These are phyloP conservation scores for Yponomeuta cagnagella DNA, from an alignment of 2,888 invertebrate genomes.

Conservation along the genomic window DNA sequence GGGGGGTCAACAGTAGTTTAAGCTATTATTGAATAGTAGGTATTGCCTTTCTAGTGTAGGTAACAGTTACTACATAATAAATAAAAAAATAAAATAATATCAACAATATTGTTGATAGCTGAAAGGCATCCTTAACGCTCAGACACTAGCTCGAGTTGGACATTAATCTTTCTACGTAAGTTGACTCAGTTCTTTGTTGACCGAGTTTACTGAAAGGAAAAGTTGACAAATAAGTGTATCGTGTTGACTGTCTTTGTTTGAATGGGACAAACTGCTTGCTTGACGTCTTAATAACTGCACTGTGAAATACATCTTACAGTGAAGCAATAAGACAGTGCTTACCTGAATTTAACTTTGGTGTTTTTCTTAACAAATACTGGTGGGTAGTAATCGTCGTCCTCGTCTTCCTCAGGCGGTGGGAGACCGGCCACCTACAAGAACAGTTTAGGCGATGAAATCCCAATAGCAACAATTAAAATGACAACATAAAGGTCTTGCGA, in stretches of 20 bases:
- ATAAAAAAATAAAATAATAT: too few relatives aligned
- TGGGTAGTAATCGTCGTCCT: slow-evolving; percentile 82
- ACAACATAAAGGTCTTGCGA: neutral
- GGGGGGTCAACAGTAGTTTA: too few relatives aligned
- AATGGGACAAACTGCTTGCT: too few relatives aligned
- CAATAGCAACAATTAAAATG: neutral
- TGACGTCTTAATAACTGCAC: too few relatives aligned
- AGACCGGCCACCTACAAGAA: slow-evolving; percentile 78
- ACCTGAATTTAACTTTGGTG: slow-evolving; percentile 83
- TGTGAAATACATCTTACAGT: too few relatives aligned
- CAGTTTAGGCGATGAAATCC: too few relatives aligned
- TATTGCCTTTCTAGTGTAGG: too few relatives aligned
- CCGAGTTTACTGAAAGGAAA: neutral
- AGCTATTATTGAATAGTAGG: too few relatives aligned
- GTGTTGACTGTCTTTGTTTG: neutral
- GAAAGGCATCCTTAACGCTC: too few relatives aligned
- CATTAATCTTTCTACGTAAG: neutral
- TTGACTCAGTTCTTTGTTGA: neutral
- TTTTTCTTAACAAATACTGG: slow-evolving; percentile 84
- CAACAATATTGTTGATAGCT: too few relatives aligned
- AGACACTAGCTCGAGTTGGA: too few relatives aligned
- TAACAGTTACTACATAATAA: too few relatives aligned
- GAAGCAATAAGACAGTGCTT: slow-evolving; percentile 1
- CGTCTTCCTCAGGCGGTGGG: slow-evolving; percentile 81
- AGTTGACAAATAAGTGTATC: neutral